A percentile compares a stretch with the other conserved stretches of the same genome.
phyloP scores from a whole-genome alignment of 2,888 invertebrate species.

The Endomychus coccineus region DNA sequence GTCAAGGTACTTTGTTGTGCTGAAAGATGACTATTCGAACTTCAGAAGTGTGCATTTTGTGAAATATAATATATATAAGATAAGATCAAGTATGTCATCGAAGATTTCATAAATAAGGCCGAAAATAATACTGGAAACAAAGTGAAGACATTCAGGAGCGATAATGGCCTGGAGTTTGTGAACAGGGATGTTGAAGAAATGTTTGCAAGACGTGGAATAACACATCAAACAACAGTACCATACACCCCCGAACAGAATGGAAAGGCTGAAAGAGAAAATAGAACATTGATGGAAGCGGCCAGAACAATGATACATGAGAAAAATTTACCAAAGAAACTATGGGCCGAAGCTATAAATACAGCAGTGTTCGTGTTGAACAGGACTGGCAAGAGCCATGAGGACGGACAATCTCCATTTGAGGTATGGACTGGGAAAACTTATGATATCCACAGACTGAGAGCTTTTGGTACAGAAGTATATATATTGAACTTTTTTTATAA shows the following conservation, averaged over 20 bases:
- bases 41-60: no score
- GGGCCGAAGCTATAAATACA: slow-evolving; percentile 33
- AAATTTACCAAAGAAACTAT: slow-evolving; percentile 24
- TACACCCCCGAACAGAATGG: slow-evolving; percentile 38
- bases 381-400: no score
- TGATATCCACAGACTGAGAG: slow-evolving; percentile 29
- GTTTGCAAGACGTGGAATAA: slow-evolving; percentile 24
- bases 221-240: slow-evolving; percentile 27
- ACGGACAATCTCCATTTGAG: slow-evolving; percentile 32
- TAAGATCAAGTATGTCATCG: no score
- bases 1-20: no score
- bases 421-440: slow-evolving; percentile 33
- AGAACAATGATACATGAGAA: slow-evolving; percentile 27
- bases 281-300: slow-evolving; percentile 33
- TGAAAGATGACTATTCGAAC: no score
- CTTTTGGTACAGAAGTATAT: slow-evolving; percentile 38
- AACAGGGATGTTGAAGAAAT: slow-evolving; percentile 24
- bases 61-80: no score
- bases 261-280: slow-evolving; percentile 32
- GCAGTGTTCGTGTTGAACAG: slow-evolving; percentile 22
- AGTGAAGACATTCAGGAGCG: no score
- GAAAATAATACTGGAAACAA: no score
- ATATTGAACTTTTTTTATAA: no score
- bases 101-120: no score
- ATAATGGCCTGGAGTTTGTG: slow-evolving; percentile 29